Percentiles rank a stretch among this genome's conserved stretches.
Conservation (phyloP, 2,113 vertebrate species). For the Drymodes brunneopygia region DNA sequence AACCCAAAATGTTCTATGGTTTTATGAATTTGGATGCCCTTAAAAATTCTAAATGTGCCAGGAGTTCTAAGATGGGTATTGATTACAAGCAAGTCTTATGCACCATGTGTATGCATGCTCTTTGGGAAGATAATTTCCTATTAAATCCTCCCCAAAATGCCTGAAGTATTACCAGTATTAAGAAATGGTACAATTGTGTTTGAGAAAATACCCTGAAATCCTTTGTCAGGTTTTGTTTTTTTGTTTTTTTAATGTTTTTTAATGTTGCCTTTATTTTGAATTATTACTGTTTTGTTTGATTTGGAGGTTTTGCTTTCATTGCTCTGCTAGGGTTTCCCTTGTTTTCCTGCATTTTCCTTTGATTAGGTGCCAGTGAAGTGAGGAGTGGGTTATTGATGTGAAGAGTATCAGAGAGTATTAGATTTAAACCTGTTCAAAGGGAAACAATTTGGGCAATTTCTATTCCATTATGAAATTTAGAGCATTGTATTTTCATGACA, state of each 20-base stretch:
- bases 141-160: not conserved
- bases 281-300: not conserved
- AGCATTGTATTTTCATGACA: not conserved
- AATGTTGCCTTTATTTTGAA: not conserved
- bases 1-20: not conserved
- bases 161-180: not conserved
- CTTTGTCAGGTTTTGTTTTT: too few species aligned
- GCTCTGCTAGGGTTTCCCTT: not conserved
- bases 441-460: not conserved
- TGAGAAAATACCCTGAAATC: not conserved
- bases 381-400: not conserved
- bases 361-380: not conserved
- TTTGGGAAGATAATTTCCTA: not conserved
- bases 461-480: not conserved
- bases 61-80: not conserved
- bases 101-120: rapidly evolving
- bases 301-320: not conserved
- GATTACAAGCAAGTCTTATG: not conserved
- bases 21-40: not conserved
- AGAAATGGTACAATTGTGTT: not conserved
- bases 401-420: not conserved
- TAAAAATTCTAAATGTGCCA: not conserved
- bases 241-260: too few species aligned
- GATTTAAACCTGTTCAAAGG: not conserved
- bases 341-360: not conserved